A percentile compares a stretch with the other conserved stretches of the same genome.
Evolutionary conservation across 1,140 invertebrate species (phyloP).

Genomic region (Scaptomyza montana): DNA sequence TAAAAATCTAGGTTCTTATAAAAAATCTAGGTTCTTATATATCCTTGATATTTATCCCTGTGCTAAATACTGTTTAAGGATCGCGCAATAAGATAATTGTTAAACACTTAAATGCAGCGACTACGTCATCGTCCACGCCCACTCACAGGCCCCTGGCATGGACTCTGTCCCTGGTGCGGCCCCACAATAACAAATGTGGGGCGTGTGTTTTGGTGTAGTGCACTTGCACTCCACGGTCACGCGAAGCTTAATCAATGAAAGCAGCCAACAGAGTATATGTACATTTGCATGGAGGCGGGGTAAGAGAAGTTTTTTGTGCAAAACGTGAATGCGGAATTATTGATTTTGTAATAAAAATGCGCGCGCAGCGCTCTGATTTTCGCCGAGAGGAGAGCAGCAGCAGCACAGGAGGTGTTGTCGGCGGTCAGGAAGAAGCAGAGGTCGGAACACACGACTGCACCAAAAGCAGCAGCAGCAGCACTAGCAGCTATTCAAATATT

Average conservation of each 20-base stretch:
- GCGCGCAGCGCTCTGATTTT: slow-evolving; percentile 72
- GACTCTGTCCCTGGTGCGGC: slow-evolving; percentile 16
- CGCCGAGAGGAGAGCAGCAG: slow-evolving; percentile 35
- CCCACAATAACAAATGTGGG: background rate
- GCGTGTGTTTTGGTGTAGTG: slow-evolving; percentile 5
- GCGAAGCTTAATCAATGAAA: slow-evolving; percentile 44
- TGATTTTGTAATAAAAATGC: slow-evolving; percentile 76
- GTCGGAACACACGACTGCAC: slow-evolving; percentile 37
- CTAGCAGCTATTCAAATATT: background rate
- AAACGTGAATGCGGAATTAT: slow-evolving; percentile 73
- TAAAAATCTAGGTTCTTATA: too few species aligned
- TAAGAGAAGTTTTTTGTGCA: background rate
- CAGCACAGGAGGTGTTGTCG: slow-evolving; percentile 18
- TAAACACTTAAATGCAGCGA: background rate
- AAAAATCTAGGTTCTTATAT: too few species aligned
- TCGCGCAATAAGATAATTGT: background rate
- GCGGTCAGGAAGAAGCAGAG: slow-evolving; percentile 31
- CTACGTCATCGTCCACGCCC: slow-evolving; percentile 30
- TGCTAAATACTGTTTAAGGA: background rate
- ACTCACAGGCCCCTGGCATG: slow-evolving; percentile 21
- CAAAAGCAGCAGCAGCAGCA: slow-evolving; percentile 24
- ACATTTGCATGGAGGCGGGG: slow-evolving; percentile 11
- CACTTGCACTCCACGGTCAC: slow-evolving; percentile 32
- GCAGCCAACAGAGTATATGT: background rate
- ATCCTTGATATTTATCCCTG: too few species aligned